Base-by-base conservation (phyloP, 2,888 invertebrate species). In the Furcula furcula region DNA sequence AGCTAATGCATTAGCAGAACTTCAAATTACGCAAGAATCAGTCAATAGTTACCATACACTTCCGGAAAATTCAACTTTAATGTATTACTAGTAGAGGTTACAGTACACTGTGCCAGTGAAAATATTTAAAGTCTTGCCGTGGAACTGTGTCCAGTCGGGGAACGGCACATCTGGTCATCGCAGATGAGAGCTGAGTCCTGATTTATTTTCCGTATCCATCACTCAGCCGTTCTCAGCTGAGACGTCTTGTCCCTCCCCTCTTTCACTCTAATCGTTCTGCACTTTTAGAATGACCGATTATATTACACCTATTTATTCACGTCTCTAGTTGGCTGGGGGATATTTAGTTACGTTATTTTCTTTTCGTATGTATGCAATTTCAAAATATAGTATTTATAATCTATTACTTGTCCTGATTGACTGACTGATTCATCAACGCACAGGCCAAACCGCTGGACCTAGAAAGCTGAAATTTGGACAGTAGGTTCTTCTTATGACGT, bases 181-280 rank as follows among this genome's bases (percentile, higher is more conserved):
- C 61, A 67, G 65, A 53, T 69, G 70, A 79, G 74, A 70, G 68
- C 68, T 67, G 74, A 67, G 73, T 72, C 60, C 76, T 80, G 87
- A 88, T 87, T 87, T 86, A 88, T 85, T 73, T 74, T 59, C 65
- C 54, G 71, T 64, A 86, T 88, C 81, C 79, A 83, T 88, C 87
- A 86, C 79, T 62, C 58, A 49, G 61, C 60, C 55, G 63, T 56
- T 63, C 71, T 72, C 75, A 73, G 71, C 76, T 76, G 78, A 76
- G 76, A 72, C 71, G 68, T 70, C 70, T 74, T 76, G 76, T 78
- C 76, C 70, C 74, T 75, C 71, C 67, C 67, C 63, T 49, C 48
- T 60, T 55, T 55, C 43, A 53, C 55, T 70, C 57, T 73, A 73
- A 75, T 72, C 64, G 64, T 33, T 63, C 58, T 65, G 59, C 71